phyloP scores from a whole-genome alignment of 2,797 vertebrate genomes.

The Martes flavigula region DNA sequence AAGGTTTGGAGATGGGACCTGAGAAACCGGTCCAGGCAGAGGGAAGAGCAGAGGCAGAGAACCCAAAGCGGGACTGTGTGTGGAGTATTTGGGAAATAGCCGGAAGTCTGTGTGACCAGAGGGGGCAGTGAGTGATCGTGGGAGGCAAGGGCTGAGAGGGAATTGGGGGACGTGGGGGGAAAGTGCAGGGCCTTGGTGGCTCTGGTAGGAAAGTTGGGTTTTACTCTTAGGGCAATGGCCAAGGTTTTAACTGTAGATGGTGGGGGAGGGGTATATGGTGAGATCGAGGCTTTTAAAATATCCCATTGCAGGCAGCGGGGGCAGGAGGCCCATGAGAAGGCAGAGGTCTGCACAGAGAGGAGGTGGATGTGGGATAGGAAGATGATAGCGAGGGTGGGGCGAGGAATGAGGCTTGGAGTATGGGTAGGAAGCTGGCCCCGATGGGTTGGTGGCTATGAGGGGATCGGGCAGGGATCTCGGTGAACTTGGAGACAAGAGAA shows the following conservation, averaged over 20 bases:
- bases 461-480: neutral
- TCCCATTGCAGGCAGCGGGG: neutral
- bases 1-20: neutral
- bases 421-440: neutral
- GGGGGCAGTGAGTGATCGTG: neutral
- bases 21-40: neutral
- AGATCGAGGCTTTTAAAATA: neutral
- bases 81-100: neutral
- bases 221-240: neutral
- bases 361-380: neutral
- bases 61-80: neutral
- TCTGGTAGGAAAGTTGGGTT: neutral
- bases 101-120: neutral
- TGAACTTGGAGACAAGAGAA: neutral
- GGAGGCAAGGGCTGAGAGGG: too few relatives aligned
- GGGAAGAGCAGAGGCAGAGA: neutral
- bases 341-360: neutral
- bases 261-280: neutral
- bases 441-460: neutral
- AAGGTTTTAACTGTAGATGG: neutral
- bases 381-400: neutral
- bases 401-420: neutral
- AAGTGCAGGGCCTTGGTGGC: neutral
- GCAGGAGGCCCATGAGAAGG: neutral
- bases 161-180: fast-evolving